Conservation (phyloP, 2,888 invertebrate genomes). For the Globia sparganii region DNA sequence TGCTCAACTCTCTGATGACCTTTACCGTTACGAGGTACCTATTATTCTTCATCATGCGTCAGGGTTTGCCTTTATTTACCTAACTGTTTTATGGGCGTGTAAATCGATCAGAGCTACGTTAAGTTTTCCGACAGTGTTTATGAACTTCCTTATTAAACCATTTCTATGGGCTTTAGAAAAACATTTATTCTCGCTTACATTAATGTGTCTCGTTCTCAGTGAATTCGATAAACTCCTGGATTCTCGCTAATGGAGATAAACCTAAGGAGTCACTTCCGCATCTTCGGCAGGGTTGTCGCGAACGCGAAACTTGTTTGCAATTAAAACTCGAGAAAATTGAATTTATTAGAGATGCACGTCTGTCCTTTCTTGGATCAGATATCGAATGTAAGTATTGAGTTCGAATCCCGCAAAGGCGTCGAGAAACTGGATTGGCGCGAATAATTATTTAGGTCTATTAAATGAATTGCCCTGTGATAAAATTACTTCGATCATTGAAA, state of each 20-base stretch:
- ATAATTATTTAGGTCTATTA: slow-evolving; percentile 45
- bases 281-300: slow-evolving; percentile 52
- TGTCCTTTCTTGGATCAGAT: slow-evolving; percentile 63
- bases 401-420: slow-evolving; percentile 39
- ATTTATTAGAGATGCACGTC: slow-evolving; percentile 60
- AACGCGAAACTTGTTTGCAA: slow-evolving; percentile 65
- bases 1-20: neutral
- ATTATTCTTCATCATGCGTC: neutral
- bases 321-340: slow-evolving; percentile 65
- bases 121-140: neutral
- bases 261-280: slow-evolving; percentile 59
- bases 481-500: slow-evolving; percentile 28
- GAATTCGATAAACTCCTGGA: slow-evolving; percentile 61
- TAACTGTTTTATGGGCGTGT: slow-evolving; percentile 8
- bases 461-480: slow-evolving; percentile 38
- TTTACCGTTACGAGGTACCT: no score
- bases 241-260: slow-evolving; percentile 66
- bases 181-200: slow-evolving; percentile 24
- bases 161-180: slow-evolving; percentile 6
- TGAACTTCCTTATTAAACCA: slow-evolving; percentile 14
- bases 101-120: neutral
- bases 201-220: slow-evolving; percentile 28
- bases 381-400: slow-evolving; percentile 59
- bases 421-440: slow-evolving; percentile 50
- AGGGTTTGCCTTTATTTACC: neutral